Evolutionary conservation across 2,113 vertebrate species (phyloP), one percentile per base, ranked within the genome.

Genomic region (Martes martes): DNA sequence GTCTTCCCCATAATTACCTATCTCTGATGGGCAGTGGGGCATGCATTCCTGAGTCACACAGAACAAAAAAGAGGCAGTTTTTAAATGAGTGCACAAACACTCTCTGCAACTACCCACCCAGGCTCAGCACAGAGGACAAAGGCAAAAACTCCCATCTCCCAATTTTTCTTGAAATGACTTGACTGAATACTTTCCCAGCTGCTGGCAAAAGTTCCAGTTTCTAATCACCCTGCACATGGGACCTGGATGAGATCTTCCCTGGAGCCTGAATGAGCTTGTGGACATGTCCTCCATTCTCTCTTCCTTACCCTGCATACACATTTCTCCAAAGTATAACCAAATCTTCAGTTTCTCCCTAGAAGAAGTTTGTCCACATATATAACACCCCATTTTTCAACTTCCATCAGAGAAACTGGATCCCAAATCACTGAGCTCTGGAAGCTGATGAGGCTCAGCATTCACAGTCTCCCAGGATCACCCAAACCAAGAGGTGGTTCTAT

Each of bases 271-370:
- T 57, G 39, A 78, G 4, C 23, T 76, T 36, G 4, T 65, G 26
- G 10, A 1, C 28, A 26, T 47, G 31, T 7, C 13, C 52, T 26
- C 13, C 26, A 8, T 21, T 52, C 5, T 45, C 26, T 81, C 42
- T 26, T 11, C 3, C 11, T 26, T 7, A 78, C 26, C 24, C 42
- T 4, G 1, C 7, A 31, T 15, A 47, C 1, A 7, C 2, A 26
- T 39, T 69, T 92, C 42, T 61, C 82, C 73, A 63, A 87, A 3
- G 33, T 24, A 73, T 61, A 69, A 33, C 19, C 11, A 28, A 21
- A 33, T 55, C 6, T 42, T 55, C 4, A 42, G 42, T 1, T 39
- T 80, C 39, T 86, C 11, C 11, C 14, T 28, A 2, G 63, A 87
- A 80, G 67, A 15, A 92, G 21, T 2, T 52, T n/a, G 31, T 50